Conservation (phyloP, 2,797 vertebrate genomes). For the Leptoclinus maculatus region DNA sequence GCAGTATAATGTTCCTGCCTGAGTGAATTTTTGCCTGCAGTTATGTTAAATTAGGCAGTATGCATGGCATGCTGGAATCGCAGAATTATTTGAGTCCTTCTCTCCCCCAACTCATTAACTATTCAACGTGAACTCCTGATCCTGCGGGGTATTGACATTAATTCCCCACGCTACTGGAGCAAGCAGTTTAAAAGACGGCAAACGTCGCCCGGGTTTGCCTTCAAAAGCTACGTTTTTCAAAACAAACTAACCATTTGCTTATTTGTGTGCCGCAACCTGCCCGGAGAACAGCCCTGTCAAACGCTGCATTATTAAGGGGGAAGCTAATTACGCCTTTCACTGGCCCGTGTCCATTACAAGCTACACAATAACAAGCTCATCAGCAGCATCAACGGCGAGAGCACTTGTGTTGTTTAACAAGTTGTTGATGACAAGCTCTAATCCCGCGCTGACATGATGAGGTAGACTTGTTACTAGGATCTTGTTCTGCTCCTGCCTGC, state of each 20-base stretch:
- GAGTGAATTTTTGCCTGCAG: slow-evolving; percentile 75
- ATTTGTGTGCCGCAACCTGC: slow-evolving; percentile 58
- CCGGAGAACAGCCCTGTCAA: slow-evolving; percentile 55
- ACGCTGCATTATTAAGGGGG: slow-evolving; percentile 65
- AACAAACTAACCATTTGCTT: slow-evolving; percentile 73
- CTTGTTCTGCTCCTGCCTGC: slow-evolving; percentile 68
- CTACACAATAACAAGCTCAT: slow-evolving; percentile 74
- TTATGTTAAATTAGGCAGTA: slow-evolving; percentile 79
- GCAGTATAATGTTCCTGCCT: slow-evolving; percentile 75
- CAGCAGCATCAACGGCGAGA: slow-evolving; percentile 61
- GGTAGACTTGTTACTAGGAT: slow-evolving; percentile 85
- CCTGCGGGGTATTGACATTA: slow-evolving; percentile 83
- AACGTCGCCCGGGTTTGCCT: slow-evolving; percentile 45
- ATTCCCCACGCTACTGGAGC: slow-evolving; percentile 74
- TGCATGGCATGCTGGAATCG: slow-evolving; percentile 69
- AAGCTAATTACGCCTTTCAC: slow-evolving; percentile 67
- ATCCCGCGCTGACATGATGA: slow-evolving; percentile 71
- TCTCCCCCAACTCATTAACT: slow-evolving; percentile 78
- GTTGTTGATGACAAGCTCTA: slow-evolving; percentile 76
- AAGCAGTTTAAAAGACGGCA: slow-evolving; percentile 68
- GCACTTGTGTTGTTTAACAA: slow-evolving; percentile 75
- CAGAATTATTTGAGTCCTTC: slow-evolving; percentile 69
- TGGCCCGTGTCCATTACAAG: slow-evolving; percentile 65
- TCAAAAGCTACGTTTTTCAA: slow-evolving; percentile 60
- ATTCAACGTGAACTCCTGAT: slow-evolving; percentile 79